These are phyloP conservation scores for Sipha maydis DNA, from an alignment of 2,888 invertebrate species.

Conservation along the genomic window DNA sequence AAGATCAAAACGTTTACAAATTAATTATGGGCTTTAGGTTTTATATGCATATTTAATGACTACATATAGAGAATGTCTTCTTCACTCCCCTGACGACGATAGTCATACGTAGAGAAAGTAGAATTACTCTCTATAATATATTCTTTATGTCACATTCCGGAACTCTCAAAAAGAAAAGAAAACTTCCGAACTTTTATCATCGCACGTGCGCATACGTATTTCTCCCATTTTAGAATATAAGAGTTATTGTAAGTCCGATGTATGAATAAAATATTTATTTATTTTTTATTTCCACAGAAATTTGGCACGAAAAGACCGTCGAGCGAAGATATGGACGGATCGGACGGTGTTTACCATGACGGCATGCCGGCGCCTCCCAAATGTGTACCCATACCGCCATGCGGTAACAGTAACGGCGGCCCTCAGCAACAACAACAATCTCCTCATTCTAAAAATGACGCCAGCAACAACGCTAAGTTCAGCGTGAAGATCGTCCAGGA, in stretches of 20 bases:
- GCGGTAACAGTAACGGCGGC: conserved; percentile 66
- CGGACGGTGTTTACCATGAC: conserved; percentile 49
- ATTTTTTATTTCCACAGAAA: conserved; percentile 25
- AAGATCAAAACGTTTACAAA: conserved; percentile 22
- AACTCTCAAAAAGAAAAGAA: conserved; percentile 4
- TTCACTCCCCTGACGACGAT: conserved; percentile 38
- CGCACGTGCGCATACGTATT: neutral
- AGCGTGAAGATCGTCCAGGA: conserved; percentile 94
- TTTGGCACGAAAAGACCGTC: conserved; percentile 53
- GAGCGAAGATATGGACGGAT: conserved; percentile 56
- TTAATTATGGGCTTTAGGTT: conserved; percentile 25
- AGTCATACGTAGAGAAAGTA: conserved; percentile 25
- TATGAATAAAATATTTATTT: neutral
- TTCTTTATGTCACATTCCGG: conserved; percentile 28
- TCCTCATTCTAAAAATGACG: conserved; percentile 67
- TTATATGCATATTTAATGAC: neutral
- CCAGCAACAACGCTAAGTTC: conserved; percentile 77
- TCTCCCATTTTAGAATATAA: neutral
- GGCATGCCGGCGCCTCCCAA: conserved; percentile 55
- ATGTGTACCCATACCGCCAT: conserved; percentile 47
- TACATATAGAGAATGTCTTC: conserved; percentile 4
- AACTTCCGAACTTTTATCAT: conserved; percentile 34
- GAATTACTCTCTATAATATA: neutral
- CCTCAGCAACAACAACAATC: conserved; percentile 65
- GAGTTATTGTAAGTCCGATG: neutral